Evolutionary conservation across 2,888 invertebrate species (phyloP).

Genomic region (Cephalotes varians): DNA sequence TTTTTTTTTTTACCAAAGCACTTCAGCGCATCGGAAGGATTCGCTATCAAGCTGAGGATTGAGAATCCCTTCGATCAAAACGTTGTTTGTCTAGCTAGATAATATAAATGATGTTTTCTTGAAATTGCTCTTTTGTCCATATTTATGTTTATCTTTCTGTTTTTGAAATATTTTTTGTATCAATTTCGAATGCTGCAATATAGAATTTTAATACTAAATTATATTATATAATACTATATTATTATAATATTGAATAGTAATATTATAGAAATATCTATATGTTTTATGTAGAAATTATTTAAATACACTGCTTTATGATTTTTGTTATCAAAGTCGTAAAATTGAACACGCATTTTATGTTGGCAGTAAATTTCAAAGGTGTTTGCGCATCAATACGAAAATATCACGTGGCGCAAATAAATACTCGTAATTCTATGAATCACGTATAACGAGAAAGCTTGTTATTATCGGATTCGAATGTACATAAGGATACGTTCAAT

Average conservation of each 20-base stretch:
- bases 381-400: background rate
- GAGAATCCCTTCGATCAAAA: conserved; percentile 20
- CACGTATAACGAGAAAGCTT: background rate
- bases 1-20: conserved; percentile 2
- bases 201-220: background rate
- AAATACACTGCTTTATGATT: background rate
- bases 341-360: background rate
- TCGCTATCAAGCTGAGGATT: conserved; percentile 29
- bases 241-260: too few relatives aligned
- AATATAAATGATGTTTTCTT: conserved; percentile 22
- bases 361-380: background rate
- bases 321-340: conserved; percentile 1
- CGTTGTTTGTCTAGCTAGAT: conserved; percentile 23
- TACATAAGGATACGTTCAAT: conserved; percentile 25
- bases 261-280: background rate
- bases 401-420: background rate
- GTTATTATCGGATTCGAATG: conserved; percentile 45
- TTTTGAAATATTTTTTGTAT: background rate
- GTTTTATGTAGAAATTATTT: background rate
- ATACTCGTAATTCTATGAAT: background rate
- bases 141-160: background rate
- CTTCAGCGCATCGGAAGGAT: conserved; percentile 24
- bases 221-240: background rate
- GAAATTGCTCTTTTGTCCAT: conserved; percentile 21
- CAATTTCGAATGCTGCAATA: background rate